phyloP scores from a whole-genome alignment of 2,113 vertebrate species.

The Donacobius atricapilla region DNA sequence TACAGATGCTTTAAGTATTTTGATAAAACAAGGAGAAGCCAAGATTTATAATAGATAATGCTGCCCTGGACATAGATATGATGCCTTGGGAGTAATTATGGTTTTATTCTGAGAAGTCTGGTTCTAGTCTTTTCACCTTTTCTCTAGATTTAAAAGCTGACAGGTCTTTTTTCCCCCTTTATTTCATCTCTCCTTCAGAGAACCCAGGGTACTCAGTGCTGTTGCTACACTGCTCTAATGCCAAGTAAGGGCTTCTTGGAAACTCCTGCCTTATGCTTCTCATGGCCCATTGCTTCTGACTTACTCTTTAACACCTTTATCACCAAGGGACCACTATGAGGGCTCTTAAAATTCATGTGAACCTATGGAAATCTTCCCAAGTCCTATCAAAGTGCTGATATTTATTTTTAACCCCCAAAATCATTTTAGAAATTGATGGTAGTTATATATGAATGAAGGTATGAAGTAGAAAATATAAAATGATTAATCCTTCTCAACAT shows the following conservation, averaged over 20 bases:
- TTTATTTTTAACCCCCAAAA: background rate
- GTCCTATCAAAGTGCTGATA: background rate
- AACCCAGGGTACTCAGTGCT: background rate
- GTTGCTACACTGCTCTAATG: rapidly evolving
- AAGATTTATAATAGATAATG: background rate
- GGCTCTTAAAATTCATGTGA: background rate
- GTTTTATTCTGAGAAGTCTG: background rate
- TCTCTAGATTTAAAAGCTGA: background rate
- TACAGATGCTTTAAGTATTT: background rate
- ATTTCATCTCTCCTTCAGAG: background rate
- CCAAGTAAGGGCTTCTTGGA: background rate
- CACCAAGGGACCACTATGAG: background rate
- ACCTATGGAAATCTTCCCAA: background rate
- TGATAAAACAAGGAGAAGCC: background rate
- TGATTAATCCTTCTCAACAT: background rate
- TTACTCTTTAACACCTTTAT: background rate
- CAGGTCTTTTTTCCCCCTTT: background rate
- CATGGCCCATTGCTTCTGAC: background rate
- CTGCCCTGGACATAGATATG: background rate
- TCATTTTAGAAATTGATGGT: background rate
- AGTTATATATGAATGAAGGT: background rate
- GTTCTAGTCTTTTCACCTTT: background rate
- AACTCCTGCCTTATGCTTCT: background rate
- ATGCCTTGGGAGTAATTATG: background rate
- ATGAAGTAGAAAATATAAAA: background rate